A percentile compares a stretch with the other conserved stretches of the same genome.
Evolutionary conservation across 1,140 invertebrate species (phyloP).

Genomic region (Neotoxoptera formosana): DNA sequence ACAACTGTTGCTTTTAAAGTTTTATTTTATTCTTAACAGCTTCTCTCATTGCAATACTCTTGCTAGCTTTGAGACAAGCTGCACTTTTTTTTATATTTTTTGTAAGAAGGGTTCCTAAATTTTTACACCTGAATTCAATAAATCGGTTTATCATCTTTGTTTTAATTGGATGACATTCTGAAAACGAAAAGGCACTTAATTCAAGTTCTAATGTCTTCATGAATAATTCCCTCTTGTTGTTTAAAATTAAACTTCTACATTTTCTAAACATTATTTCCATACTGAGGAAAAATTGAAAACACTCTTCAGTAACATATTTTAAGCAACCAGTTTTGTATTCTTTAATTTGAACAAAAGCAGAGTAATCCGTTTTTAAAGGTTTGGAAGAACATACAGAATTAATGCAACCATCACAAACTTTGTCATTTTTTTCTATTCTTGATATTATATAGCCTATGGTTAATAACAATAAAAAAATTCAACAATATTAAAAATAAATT

Average conservation of each 20-base stretch:
- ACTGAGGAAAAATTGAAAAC: not conserved
- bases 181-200: not conserved
- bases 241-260: not conserved
- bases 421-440: not conserved
- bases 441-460: not conserved
- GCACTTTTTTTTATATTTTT: not conserved
- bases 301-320: not conserved
- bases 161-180: not conserved
- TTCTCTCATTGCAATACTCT: not conserved
- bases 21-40: too few species aligned
- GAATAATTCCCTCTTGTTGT: not conserved
- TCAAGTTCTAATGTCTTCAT: not conserved
- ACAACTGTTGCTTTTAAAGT: not conserved
- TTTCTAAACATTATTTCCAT: slow-evolving; percentile 14
- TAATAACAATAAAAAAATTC: not conserved
- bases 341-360: not conserved
- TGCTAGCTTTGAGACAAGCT: not conserved
- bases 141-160: not conserved
- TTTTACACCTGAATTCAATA: slow-evolving; percentile 6
- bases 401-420: not conserved
- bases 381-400: not conserved
- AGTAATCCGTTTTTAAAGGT: not conserved
- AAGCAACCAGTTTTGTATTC: not conserved
- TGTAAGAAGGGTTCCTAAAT: not conserved
- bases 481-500: too few species aligned